Conservation (phyloP, 2,797 vertebrate genomes). For the Poecile montanus region DNA sequence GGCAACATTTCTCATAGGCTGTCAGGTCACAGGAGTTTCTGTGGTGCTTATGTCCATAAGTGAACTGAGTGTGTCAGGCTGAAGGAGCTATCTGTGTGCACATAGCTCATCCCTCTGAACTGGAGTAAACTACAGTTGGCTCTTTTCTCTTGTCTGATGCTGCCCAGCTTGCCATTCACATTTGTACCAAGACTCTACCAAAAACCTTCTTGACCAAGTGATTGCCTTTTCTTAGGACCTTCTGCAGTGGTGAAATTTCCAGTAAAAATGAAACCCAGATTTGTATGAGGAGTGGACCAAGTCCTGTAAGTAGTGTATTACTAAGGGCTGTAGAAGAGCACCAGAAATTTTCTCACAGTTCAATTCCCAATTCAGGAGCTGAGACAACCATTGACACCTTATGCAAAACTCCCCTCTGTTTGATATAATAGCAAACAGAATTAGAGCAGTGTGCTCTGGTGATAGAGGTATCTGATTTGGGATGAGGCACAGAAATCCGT, state of each 20-base stretch:
- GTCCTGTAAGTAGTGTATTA: neutral
- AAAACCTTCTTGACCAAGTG: neutral
- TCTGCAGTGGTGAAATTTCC: neutral
- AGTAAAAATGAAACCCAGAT: neutral
- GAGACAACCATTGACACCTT: fast-evolving
- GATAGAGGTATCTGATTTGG: neutral
- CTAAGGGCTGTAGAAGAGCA: neutral
- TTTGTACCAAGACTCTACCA: neutral
- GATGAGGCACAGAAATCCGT: neutral
- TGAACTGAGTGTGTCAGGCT: neutral
- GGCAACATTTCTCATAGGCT: neutral
- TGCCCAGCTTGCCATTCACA: neutral
- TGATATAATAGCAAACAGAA: neutral
- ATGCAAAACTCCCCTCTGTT: neutral
- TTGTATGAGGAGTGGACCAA: neutral
- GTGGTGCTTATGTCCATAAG: neutral
- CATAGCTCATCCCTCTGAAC: neutral
- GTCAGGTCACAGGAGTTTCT: neutral
- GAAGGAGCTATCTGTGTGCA: neutral
- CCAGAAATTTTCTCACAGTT: neutral
- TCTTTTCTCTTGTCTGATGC: neutral
- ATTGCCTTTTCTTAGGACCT: neutral
- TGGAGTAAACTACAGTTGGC: neutral
- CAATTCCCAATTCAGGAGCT: neutral
- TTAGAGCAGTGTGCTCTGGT: neutral